Evolutionary conservation across 1,140 invertebrate species (phyloP), one percentile per base, ranked within the genome.

Genomic region (Samia ricini): DNA sequence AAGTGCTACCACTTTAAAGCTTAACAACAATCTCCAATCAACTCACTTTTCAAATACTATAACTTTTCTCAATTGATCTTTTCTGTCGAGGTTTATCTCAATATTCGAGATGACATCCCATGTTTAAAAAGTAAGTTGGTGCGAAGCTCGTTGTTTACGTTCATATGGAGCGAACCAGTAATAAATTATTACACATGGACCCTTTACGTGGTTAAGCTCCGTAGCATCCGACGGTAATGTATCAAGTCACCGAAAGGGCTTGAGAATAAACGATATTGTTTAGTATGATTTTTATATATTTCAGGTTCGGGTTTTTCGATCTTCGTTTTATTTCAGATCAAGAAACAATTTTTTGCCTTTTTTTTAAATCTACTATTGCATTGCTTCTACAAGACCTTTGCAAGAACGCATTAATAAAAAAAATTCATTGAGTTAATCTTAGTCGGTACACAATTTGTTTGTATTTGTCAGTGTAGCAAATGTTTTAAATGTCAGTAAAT

Each of bases 131-230:
- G n/a, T 15, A 42, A 3, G 12, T 15, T 15, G 15, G 7, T 42
- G 33, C 51, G 15, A n/a, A 52, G 51, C 19, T 52, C 21, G 2
- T 12, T 23, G 51, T 52, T 18, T 56, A 64, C 60, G 60, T 63
- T 19, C 57, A 68, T 65, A 59, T 52, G 65, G 69, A 67, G 56
- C 65, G 60, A 64, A 66, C 69, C 58, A 64, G 69, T 72, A 75
- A 80, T 82, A 82, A 82, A 82, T 82, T 82, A 79, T 81, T 76
- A 74, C 71, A 69, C 69, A 72, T 71, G 68, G 66, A 80, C 77
- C 76, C 76, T 78, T 77, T 69, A 66, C 61, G 69, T 72, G 75
- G 77, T 76, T 75, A 77, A 76, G 76, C 75, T 74, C 65, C 26
- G 63, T 71, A 70, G 72, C 73, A 80, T 77, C 69, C 72, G 71